Base-by-base conservation (phyloP, 2,888 invertebrate species). In the Anticlea derivata region DNA sequence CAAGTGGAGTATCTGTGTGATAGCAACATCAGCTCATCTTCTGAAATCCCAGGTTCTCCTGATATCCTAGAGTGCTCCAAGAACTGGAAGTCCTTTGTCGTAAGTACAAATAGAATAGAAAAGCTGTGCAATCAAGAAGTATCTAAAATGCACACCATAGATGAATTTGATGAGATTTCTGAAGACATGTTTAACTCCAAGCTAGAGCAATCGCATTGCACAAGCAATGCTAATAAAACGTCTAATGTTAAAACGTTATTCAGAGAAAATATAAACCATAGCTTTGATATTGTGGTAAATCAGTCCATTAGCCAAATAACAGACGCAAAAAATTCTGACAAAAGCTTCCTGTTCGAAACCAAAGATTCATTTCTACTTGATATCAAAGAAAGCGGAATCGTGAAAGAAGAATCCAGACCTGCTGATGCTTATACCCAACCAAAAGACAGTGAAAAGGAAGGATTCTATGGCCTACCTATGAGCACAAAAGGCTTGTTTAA, bases 381-480 rank as follows among this genome's bases (percentile, higher is more conserved):
- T 63, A 75, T 88, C 7, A 79, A 78, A 59, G 86, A 86, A 58
- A 79, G 74, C 65, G 67, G 65, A 23, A 61, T 81, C 38, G 37
- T 72, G 5, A 37, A 50, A 17, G 70, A 73, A 38, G 66, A 65
- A 20, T n/a, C 8, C 0, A 53, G 7, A 29, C 7, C 27, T 13
- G 8, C n/a, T 7, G 8, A 20, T 22, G 31, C 22, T 6, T 26
- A 7, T 17, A 41, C 12, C 33, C 47, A 50, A 52, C 31, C 48
- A 51, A 55, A 40, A 41, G 27, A 33, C 45, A 20, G 57, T 44
- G 55, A 64, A 40, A 70, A 57, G 50, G 35, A 45, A 29, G 56
- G 56, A 6, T 98, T 97, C 81, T 97, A 95, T 91, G 97, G 96
- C 0, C 85, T 98, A 29, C 96, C 98, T 0, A 75, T 91, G 1